These are phyloP conservation scores for Tetragonula clypearis DNA, from an alignment of 1,140 invertebrate species.

Conservation along the genomic window DNA sequence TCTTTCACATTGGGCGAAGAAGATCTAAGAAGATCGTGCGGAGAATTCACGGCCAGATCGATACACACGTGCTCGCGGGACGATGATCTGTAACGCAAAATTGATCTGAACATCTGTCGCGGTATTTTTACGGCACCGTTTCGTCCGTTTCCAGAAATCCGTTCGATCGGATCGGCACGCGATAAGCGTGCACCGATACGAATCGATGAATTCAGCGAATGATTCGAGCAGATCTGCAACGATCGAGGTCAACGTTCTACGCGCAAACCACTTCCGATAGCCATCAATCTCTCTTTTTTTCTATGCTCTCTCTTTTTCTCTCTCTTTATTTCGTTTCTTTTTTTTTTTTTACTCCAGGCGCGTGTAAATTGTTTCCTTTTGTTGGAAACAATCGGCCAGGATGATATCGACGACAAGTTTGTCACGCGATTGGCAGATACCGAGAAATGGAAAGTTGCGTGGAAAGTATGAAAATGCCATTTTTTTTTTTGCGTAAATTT, in stretches of 20 bases:
- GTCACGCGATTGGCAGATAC: background rate
- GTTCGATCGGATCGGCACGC: background rate
- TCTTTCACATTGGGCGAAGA: background rate
- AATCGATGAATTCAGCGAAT: conserved; percentile 39
- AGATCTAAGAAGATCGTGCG: background rate
- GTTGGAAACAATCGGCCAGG: background rate
- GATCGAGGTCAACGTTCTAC: conserved; percentile 34
- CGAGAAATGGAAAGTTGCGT: background rate
- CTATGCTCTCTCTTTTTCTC: conserved; percentile 12
- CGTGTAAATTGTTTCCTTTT: conserved; percentile 38
- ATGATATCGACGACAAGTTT: conserved; percentile 11
- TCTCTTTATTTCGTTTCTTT: background rate
- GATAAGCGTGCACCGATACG: conserved; percentile 8
- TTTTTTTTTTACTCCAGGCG: conserved; percentile 32
- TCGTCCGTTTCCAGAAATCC: background rate
- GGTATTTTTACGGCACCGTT: background rate
- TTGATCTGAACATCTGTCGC: conserved; percentile 18
- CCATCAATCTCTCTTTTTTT: background rate
- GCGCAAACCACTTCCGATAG: conserved; percentile 34
- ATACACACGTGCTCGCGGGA: background rate
- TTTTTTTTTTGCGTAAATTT: no score
- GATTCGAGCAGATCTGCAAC: conserved; percentile 7
- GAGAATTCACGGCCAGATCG: conserved; percentile 2
- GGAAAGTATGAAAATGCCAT: no score
- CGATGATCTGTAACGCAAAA: background rate